These are phyloP conservation scores for Cassiopea xamachana DNA, from an alignment of 30 jellyfish, hydroid and myxozoan species.

Conservation along the genomic window DNA sequence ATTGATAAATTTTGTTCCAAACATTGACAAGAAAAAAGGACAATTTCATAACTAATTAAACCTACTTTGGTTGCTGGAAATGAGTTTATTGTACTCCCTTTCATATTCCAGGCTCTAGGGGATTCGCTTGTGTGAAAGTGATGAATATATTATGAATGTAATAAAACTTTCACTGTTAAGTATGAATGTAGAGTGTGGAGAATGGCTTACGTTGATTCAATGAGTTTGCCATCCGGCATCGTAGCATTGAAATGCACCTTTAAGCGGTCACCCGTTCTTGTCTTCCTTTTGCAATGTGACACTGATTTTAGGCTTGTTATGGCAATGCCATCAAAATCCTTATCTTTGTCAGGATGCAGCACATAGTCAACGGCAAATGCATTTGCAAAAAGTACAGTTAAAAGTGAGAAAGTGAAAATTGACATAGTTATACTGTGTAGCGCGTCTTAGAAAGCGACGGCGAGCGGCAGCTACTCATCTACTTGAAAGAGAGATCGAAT, in stretches of 20 bases:
- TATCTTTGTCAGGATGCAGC: constrained; percentile 47
- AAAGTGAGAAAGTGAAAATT: background rate
- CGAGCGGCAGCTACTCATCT: background rate
- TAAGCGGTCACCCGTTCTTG: constrained; percentile 82
- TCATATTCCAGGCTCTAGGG: background rate
- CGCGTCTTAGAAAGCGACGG: background rate
- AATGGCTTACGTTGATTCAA: constrained; percentile 89
- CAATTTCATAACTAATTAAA: too few species aligned
- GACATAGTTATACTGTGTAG: constrained; percentile 17
- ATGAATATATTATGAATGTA: background rate
- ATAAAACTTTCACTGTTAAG: background rate
- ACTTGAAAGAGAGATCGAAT: constrained; percentile 14
- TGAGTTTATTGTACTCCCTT: too few species aligned
- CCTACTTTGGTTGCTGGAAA: too few species aligned
- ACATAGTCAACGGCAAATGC: constrained; percentile 62
- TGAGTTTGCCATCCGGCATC: constrained; percentile 76
- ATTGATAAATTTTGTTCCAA: too few species aligned
- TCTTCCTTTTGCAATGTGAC: constrained; percentile 73
- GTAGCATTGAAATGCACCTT: constrained; percentile 85
- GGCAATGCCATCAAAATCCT: constrained; percentile 87
- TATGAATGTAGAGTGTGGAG: background rate
- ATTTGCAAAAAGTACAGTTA: constrained; percentile 11
- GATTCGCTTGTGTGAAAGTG: background rate
- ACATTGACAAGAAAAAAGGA: too few species aligned
- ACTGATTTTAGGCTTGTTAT: constrained; percentile 75